phyloP scores from a whole-genome alignment of 2,113 vertebrate genomes.

The pig (Sus scrofa) region T2T-Sscrofa CM000820.6:130913501-130914000 shows the following conservation, averaged over 20 bases:
- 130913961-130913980: conserved; percentile 54
- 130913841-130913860: not conserved
- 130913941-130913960: conserved; percentile 54
- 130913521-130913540: conserved; percentile 20
- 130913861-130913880: conserved; percentile 28
- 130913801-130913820: not conserved
- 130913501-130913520: not conserved
- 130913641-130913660: conserved; percentile 37
- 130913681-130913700: conserved; percentile 30
- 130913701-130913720: conserved; percentile 7
- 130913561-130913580: conserved; percentile 50
- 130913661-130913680: not conserved
- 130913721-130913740: not conserved
- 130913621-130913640: conserved; percentile 36
- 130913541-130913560: not conserved
- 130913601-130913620: conserved; percentile 3
- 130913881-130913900: conserved; percentile 11
- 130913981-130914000: conserved; percentile 25
- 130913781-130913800: conserved; percentile 12
- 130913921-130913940: conserved; percentile 38
- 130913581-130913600: conserved; percentile 5
- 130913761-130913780: conserved; percentile 51
- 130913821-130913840: conserved; percentile 35
- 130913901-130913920: conserved; percentile 23
- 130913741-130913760: not conserved